These are phyloP conservation scores for Lepus europaeus DNA, from an alignment of 2,113 vertebrate species.

Conservation along the genomic window DNA sequence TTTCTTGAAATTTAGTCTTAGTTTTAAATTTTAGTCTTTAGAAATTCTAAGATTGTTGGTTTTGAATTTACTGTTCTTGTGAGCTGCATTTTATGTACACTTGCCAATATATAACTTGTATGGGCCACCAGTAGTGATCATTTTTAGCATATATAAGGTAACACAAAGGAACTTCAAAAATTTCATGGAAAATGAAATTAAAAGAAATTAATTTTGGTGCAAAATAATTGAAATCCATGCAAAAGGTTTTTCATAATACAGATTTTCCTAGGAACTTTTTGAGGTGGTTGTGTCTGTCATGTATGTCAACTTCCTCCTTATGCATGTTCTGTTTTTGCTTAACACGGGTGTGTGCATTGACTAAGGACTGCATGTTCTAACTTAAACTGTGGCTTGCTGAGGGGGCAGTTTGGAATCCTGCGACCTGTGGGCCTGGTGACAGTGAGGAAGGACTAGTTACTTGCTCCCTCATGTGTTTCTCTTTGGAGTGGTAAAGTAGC, in stretches of 20 bases:
- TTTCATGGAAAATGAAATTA: too few relatives aligned
- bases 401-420: constrained; percentile 29
- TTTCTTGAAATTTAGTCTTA: neutral
- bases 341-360: neutral
- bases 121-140: neutral
- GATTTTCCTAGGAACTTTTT: too few relatives aligned
- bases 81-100: neutral
- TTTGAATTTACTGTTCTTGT: constrained; percentile 46
- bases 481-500: constrained; percentile 34
- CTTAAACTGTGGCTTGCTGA: constrained; percentile 22
- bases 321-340: neutral
- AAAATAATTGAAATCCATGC: too few relatives aligned
- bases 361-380: neutral
- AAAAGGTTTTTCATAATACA: too few relatives aligned
- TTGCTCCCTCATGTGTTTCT: neutral
- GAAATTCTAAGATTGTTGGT: constrained; percentile 18
- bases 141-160: neutral
- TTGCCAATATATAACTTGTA: neutral
- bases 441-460: neutral
- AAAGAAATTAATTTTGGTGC: too few relatives aligned
- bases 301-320: neutral
- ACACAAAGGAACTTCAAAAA: neutral
- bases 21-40: neutral
- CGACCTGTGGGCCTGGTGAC: neutral
- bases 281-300: too few relatives aligned